Conservation (phyloP, 2,888 invertebrate species). For the Carpatolechia fugitivella region DNA sequence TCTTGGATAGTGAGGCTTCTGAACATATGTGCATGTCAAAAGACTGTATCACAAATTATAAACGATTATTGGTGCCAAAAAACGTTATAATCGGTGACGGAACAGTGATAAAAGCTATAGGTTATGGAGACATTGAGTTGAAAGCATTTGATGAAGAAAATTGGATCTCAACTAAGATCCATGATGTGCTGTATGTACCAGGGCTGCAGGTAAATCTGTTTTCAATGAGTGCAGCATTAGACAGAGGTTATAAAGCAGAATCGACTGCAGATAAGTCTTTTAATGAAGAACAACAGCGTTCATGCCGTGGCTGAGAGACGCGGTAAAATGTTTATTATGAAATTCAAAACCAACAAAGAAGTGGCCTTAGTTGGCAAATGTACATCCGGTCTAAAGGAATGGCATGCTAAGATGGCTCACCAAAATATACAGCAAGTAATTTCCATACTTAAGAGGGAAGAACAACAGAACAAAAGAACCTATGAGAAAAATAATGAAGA, state of each 20-base stretch:
- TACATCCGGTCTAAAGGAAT: not conserved
- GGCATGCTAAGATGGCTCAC: constrained; percentile 4
- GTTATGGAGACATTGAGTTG: not conserved
- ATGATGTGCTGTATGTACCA: not conserved
- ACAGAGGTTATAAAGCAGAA: not conserved
- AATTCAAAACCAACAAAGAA: not conserved
- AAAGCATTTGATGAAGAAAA: not conserved
- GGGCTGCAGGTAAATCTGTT: not conserved
- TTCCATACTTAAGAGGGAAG: not conserved
- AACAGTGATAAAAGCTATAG: not conserved
- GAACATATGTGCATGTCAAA: not conserved
- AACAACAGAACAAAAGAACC: no score
- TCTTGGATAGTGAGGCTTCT: not conserved
- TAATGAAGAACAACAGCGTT: no score
- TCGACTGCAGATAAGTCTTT: not conserved
- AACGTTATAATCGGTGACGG: not conserved
- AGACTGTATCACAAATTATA: not conserved
- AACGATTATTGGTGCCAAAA: not conserved
- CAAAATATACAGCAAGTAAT: constrained; percentile 19
- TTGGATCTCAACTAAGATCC: not conserved
- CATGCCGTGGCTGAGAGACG: not conserved
- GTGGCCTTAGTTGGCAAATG: no score
- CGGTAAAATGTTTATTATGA: not conserved
- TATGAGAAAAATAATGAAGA: not conserved
- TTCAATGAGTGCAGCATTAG: not conserved